Conservation (phyloP, 2,888 invertebrate species). For the Drosophila acutilabella region DNA sequence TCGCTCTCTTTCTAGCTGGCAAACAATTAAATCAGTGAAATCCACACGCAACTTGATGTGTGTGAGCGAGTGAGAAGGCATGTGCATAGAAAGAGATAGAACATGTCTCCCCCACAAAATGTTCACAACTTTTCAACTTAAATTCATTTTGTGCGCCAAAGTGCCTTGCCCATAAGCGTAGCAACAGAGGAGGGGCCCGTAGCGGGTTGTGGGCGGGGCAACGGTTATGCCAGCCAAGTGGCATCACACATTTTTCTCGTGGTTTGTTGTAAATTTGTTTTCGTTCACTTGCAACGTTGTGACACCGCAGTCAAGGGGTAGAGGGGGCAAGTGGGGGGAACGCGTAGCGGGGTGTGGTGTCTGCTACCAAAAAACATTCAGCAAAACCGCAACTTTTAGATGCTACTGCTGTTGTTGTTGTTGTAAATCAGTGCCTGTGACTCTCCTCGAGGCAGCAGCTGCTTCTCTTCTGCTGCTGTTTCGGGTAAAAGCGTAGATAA, state of each 20-base stretch:
- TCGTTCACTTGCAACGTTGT: constrained; percentile 77
- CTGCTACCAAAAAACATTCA: constrained; percentile 38
- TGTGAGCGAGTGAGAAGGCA: background rate
- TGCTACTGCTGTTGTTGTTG: constrained; percentile 22
- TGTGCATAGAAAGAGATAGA: background rate
- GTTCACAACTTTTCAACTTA: constrained; percentile 80
- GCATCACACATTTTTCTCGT: constrained; percentile 75
- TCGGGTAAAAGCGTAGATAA: constrained; percentile 67
- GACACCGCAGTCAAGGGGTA: constrained; percentile 63
- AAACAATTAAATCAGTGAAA: constrained; percentile 79
- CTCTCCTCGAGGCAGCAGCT: constrained; percentile 61
- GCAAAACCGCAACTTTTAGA: constrained; percentile 61
- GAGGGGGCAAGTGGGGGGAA: background rate
- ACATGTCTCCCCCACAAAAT: constrained; percentile 60
- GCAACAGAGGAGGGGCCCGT: background rate
- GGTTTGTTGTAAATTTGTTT: constrained; percentile 80
- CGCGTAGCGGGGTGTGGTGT: too few species aligned
- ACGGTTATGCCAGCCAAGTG: constrained; percentile 60
- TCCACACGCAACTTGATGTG: constrained; percentile 72
- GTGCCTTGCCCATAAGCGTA: constrained; percentile 39
- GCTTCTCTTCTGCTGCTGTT: constrained; percentile 32
- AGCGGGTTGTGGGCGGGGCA: background rate
- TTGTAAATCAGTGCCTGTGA: constrained; percentile 73
- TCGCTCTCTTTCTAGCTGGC: constrained; percentile 36
- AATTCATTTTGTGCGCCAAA: constrained; percentile 73